These are phyloP conservation scores for Ptiloglossa arizonensis DNA, from an alignment of 1,140 invertebrate genomes.

Conservation along the genomic window DNA sequence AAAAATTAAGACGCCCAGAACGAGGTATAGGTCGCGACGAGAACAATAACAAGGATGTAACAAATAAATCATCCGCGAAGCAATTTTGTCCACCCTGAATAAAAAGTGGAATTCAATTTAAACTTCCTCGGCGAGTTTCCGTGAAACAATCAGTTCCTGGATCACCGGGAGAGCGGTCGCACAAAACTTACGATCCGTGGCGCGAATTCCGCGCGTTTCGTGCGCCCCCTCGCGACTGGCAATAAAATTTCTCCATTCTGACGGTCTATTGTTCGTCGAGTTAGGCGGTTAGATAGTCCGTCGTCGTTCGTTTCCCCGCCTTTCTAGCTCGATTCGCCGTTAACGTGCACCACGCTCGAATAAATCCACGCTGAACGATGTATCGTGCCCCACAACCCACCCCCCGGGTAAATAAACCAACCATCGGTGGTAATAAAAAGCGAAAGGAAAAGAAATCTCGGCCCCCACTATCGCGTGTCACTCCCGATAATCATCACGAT, in stretches of 20 bases:
- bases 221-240: not conserved
- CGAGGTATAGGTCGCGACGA: not conserved
- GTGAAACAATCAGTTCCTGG: not conserved
- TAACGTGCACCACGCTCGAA: not conserved
- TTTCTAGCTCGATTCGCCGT: not conserved
- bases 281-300: not conserved
- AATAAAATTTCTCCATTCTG: not conserved
- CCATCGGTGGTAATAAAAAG: not conserved
- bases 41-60: not conserved
- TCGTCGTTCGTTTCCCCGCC: not conserved
- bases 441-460: not conserved
- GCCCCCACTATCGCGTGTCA: not conserved
- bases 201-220: not conserved
- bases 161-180: not conserved
- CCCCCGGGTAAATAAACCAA: not conserved
- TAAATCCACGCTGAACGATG: not conserved
- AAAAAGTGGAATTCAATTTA: not conserved
- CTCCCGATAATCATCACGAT: constrained; percentile 19
- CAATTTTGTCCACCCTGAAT: not conserved
- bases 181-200: not conserved
- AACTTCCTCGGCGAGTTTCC: not conserved
- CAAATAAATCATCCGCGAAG: not conserved
- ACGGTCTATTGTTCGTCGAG: not conserved
- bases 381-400: not conserved
- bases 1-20: not conserved